These are phyloP conservation scores for Intellagama lesueurii DNA, from an alignment of 2,797 vertebrate species.

Conservation along the genomic window DNA sequence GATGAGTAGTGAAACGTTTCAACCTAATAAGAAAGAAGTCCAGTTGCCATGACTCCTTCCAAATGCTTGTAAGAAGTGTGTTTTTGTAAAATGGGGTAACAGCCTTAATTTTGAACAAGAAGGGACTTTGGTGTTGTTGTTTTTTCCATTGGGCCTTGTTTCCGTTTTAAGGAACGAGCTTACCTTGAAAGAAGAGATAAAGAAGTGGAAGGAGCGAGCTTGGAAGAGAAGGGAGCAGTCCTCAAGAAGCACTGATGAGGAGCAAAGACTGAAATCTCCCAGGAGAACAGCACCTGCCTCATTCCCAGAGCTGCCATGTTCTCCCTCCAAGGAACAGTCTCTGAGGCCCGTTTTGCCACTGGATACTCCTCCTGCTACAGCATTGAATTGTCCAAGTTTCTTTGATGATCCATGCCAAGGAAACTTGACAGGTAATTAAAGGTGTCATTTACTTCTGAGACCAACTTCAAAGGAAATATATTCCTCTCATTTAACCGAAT, in stretches of 20 bases:
- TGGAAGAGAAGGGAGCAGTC: conserved; percentile 61
- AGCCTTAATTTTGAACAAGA: neutral
- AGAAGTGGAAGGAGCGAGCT: conserved; percentile 72
- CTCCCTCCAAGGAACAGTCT: conserved; percentile 51
- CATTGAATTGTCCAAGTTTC: conserved; percentile 62
- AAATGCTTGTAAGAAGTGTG: no score
- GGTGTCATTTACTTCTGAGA: rapidly evolving
- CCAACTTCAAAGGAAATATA: neutral
- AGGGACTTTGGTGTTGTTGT: neutral
- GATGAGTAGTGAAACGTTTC: no score
- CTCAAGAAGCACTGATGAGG: conserved; percentile 45
- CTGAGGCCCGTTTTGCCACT: conserved; percentile 42
- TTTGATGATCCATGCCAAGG: conserved; percentile 78
- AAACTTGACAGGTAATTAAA: conserved; percentile 63
- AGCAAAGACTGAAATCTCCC: conserved; percentile 66
- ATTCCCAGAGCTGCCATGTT: conserved; percentile 53
- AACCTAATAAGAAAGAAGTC: no score
- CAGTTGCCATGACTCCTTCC: no score
- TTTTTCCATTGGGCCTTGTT: neutral
- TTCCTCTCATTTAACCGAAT: neutral
- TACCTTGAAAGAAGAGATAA: conserved; percentile 71
- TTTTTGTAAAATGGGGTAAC: neutral
- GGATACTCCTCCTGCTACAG: conserved; percentile 53
- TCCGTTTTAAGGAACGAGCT: conserved; percentile 66
- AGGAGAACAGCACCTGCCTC: conserved; percentile 35